These are phyloP conservation scores for Phodopus roborovskii DNA, from an alignment of 2,113 vertebrate genomes.

Conservation along the genomic window DNA sequence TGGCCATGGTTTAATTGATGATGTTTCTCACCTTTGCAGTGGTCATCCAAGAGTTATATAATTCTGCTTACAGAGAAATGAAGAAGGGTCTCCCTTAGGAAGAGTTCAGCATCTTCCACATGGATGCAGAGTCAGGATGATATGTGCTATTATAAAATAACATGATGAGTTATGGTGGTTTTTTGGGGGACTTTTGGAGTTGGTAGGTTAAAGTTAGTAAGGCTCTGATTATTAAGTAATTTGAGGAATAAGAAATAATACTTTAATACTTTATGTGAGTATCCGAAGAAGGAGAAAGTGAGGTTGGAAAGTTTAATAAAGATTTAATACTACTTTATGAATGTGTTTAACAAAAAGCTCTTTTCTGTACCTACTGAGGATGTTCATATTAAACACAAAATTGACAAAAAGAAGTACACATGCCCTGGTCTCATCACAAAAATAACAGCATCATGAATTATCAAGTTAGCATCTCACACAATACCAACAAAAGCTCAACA, in stretches of 20 bases:
- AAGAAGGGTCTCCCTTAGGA: background rate
- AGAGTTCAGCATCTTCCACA: background rate
- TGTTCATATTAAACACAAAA: background rate
- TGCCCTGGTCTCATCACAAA: background rate
- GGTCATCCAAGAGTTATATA: background rate
- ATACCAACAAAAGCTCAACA: background rate
- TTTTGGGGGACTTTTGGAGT: background rate
- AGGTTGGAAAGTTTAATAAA: background rate
- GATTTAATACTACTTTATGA: background rate
- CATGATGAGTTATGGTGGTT: background rate
- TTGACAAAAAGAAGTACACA: background rate
- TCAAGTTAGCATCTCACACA: background rate
- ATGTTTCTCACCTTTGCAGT: accelerated
- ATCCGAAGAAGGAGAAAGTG: background rate
- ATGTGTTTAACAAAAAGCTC: background rate
- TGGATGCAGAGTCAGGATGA: background rate
- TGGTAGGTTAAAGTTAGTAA: background rate
- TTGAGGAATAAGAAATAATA: background rate
- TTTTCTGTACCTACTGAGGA: background rate
- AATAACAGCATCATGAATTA: background rate
- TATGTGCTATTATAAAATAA: background rate
- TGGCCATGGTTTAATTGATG: background rate
- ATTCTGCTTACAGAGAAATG: background rate
- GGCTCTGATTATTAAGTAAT: background rate
- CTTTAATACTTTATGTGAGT: background rate